These are phyloP conservation scores for Nylanderia fulva DNA, from an alignment of 1,140 invertebrate species.

Conservation along the genomic window DNA sequence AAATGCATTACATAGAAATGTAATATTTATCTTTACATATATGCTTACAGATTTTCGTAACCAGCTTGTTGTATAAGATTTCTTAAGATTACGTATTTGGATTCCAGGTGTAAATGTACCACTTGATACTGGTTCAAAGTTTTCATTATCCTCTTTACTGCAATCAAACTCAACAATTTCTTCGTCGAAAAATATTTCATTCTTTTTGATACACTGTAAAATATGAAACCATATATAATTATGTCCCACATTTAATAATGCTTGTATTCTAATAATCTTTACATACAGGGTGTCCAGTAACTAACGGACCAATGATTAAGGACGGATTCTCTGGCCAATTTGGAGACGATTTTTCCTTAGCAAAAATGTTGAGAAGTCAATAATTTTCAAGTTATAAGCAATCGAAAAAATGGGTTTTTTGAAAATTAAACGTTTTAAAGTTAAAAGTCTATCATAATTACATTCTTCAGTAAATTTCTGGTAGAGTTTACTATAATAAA, in stretches of 20 bases:
- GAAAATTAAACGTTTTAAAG: no score
- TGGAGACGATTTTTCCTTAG: no score
- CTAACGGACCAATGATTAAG: no score
- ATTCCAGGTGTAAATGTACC: constrained; percentile 78
- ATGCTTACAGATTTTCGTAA: constrained; percentile 76
- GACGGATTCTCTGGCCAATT: no score
- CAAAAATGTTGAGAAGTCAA: no score
- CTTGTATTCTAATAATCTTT: not conserved
- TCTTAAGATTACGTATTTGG: constrained; percentile 82
- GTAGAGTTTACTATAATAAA: no score
- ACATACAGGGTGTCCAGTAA: no score
- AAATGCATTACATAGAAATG: constrained; percentile 8
- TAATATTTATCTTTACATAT: constrained; percentile 10
- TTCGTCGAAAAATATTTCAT: constrained; percentile 77
- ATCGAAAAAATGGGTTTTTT: no score
- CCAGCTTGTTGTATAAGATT: constrained; percentile 77
- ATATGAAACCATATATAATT: no score
- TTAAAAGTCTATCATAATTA: no score
- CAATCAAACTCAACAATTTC: constrained; percentile 72
- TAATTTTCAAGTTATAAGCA: no score
- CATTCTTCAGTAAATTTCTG: no score
- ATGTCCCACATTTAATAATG: not conserved
- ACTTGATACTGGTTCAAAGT: constrained; percentile 78
- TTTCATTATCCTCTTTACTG: constrained; percentile 66
- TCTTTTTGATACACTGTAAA: constrained; percentile 38